phyloP scores from a whole-genome alignment of 2,888 invertebrate species.

The Trichogramma dendrolimi region DNA sequence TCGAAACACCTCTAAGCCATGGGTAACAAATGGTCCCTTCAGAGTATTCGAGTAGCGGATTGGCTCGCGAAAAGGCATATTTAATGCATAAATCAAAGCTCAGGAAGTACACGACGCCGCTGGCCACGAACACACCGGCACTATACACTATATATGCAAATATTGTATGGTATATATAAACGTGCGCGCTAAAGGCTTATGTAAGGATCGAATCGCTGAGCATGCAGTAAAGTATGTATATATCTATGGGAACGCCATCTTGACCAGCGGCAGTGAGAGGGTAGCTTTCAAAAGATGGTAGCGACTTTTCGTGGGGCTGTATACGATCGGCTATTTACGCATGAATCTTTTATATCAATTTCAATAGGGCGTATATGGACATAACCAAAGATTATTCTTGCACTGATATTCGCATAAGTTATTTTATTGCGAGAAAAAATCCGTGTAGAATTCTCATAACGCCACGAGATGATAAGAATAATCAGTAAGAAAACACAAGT shows the following conservation, averaged over 20 bases:
- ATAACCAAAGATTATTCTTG: not conserved
- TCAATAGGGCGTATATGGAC: slow-evolving; percentile 24
- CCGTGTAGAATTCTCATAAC: too few relatives aligned
- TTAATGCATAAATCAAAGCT: slow-evolving; percentile 51
- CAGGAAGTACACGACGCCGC: slow-evolving; percentile 43
- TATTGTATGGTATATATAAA: slow-evolving; percentile 4
- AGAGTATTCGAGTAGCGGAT: slow-evolving; percentile 30
- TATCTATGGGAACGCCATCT: slow-evolving; percentile 32
- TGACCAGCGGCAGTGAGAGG: slow-evolving; percentile 37
- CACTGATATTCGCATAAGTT: not conserved
- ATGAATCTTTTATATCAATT: slow-evolving; percentile 26
- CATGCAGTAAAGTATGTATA: slow-evolving; percentile 8
- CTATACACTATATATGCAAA: slow-evolving; percentile 29
- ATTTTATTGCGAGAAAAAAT: too few relatives aligned
- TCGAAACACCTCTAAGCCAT: too few relatives aligned
- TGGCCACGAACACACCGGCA: slow-evolving; percentile 7
- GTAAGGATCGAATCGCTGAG: slow-evolving; percentile 6
- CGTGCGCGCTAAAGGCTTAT: not conserved
- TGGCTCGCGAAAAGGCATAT: slow-evolving; percentile 46
- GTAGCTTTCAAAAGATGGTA: slow-evolving; percentile 28
- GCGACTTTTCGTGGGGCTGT: slow-evolving; percentile 15
- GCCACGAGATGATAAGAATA: too few relatives aligned
- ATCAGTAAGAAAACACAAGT: too few relatives aligned
- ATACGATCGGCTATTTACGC: not conserved
- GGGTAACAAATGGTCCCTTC: too few relatives aligned